Base-by-base conservation (phyloP, 2,113 vertebrate genomes). In the Piaya cayana region DNA sequence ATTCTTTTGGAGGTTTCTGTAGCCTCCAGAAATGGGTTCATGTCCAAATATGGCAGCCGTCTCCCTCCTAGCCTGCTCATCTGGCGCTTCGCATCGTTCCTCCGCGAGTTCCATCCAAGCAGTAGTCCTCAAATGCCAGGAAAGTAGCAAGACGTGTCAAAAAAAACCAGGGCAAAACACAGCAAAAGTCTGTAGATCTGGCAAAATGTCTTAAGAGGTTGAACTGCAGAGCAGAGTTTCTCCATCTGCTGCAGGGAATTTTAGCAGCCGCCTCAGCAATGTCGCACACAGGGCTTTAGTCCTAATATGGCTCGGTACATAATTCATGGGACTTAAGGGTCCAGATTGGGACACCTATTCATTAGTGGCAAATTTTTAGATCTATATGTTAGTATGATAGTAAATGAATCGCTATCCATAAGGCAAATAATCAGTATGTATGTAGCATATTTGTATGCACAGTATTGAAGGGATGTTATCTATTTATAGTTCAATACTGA, bases 21-120 rank as follows among this genome's bases (percentile, higher is more conserved):
- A 83, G 72, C 80, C 83, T 95, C 80, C 80, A 95, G 90, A 95
- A 93, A 90, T 67, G 85, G 85, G 75, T 92, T 71, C 85, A 75
- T 92, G 53, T 83, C 93, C 92, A 95, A 91, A 94, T 94, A 95
- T 11, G 88, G 95, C 90, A n/a, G 82, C 91, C 0, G 0, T 88
- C 92, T 95, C 82, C 62, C 79, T 87, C 12, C 34, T 85, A 14
- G 52, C 64, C 90, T 80, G 60, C 56, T 93, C 65, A 34, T 80
- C 90, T 90, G 95, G 79, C 91, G 67, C 20, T 50, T 80, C 8
- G 34, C 79, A 81, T 80, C 21, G 32, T 64, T 90, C 67, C 82
- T 94, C 70, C 39, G 39, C 1, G 15, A 60, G 86, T 86, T 96
- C 94, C 79, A 94, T 96, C 94, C 79, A 94, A 88, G 91, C 83